Evolutionary conservation across 2,797 vertebrate genomes (phyloP), one percentile per base, ranked within the genome.

Genomic region (Tenualosa ilisha): DNA sequence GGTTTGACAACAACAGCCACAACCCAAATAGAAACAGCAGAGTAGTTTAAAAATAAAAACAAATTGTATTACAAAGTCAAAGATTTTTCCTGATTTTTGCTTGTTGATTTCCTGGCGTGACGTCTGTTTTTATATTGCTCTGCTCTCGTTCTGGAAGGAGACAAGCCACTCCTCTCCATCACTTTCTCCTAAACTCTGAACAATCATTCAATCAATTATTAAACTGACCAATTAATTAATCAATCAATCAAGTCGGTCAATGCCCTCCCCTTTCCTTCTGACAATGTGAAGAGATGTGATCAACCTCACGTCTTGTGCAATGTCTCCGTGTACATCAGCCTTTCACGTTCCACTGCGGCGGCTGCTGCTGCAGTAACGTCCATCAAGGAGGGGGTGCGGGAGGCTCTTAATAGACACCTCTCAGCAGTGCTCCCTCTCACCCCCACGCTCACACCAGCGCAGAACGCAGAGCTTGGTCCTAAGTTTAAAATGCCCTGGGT

Each of bases 21-120:
- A 92, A 93, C 92, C 92, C 94, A 89, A 88, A 92, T 95, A 95
- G 90, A 96, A 96, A 96, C 93, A 93, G 93, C 93, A 94, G 94
- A 95, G 94, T 96, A 96, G 92, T 79, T 37, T 93, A 96, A 94
- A 93, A 93, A 94, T 90, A 59, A 59, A 59, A 59, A 20, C 6
- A 63, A 91, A 91, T 92, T 89, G 91, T 94, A 95, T 94, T 91
- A 95, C 92, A 96, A 92, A 96, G 95, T 93, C 93, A 94, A 93
- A 92, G 89, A 93, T 93, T 79, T 79, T 96, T 96, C 95, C 96
- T 96, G 96, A 96, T 93, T 94, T 94, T 91, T 61, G 72, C 84
- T 85, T 93, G 91, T 92, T 88, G 91, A 94, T 91, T 92, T 93
- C 91, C 92, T 92, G 93, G 95, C 89, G 90, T 93, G 92, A 93